Evolutionary conservation across 2,797 vertebrate species (phyloP).

Genomic region (Anas acuta): DNA sequence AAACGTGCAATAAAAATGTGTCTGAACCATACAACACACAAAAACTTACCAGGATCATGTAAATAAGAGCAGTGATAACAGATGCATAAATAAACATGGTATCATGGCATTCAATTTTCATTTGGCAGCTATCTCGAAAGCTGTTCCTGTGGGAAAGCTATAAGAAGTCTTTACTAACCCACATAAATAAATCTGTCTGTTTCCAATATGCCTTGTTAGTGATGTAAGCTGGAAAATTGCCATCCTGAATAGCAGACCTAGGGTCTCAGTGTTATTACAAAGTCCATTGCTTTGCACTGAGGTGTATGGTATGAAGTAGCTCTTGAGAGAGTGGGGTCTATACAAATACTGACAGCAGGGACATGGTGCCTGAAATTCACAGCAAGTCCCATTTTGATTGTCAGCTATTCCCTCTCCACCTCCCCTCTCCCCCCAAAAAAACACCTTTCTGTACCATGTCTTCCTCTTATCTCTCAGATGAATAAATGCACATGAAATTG

Average conservation of each 20-base stretch:
- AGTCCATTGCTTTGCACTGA: neutral
- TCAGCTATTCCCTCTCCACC: neutral
- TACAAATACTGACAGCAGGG: neutral
- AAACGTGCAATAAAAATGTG: conserved; percentile 2
- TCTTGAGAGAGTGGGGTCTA: neutral
- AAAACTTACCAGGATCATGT: conserved; percentile 14
- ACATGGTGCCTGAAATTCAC: neutral
- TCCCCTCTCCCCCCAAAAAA: neutral
- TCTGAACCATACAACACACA: neutral
- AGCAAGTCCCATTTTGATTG: neutral
- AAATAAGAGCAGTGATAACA: conserved; percentile 58
- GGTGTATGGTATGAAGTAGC: neutral
- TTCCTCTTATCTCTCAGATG: neutral
- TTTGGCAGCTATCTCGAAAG: conserved; percentile 53
- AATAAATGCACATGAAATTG: neutral
- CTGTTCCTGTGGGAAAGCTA: conserved; percentile 47
- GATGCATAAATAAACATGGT: conserved; percentile 51
- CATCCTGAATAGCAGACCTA: neutral
- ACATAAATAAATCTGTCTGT: conserved; percentile 43
- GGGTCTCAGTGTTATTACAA: neutral
- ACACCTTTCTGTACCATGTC: neutral
- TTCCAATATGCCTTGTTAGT: conserved; percentile 4
- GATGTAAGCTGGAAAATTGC: conserved; percentile 10
- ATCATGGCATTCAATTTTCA: conserved; percentile 11
- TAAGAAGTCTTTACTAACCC: conserved; percentile 26